Evolutionary conservation across 2,797 vertebrate genomes (phyloP).

Genomic region (Pyrocephalus nanus): DNA sequence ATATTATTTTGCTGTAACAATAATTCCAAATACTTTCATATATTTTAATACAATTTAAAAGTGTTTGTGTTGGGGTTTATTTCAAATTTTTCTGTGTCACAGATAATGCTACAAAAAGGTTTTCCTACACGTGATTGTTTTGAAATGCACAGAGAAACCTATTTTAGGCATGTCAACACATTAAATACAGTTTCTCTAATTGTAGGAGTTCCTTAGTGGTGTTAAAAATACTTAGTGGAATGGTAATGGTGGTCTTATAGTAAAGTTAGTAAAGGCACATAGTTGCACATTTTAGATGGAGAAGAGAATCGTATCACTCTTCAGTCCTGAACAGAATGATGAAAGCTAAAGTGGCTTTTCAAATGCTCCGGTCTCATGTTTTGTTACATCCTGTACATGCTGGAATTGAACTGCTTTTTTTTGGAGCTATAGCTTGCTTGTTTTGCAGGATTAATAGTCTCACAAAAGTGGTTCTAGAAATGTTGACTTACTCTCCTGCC

Average conservation of each 20-base stretch:
- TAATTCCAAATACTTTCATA: background rate
- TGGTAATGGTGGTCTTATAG: background rate
- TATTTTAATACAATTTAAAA: background rate
- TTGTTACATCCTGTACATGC: background rate
- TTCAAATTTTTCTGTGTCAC: background rate
- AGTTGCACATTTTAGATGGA: background rate
- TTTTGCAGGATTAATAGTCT: background rate
- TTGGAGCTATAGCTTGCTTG: background rate
- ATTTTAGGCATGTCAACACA: background rate
- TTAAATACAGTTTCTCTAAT: background rate
- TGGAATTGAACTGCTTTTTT: background rate
- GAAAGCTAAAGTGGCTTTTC: background rate
- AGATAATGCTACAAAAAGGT: background rate
- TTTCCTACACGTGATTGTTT: background rate
- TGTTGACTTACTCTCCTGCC: background rate
- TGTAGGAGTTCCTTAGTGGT: background rate
- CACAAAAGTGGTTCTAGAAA: background rate
- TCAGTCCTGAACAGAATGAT: background rate
- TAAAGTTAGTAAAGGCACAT: background rate
- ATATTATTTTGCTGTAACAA: background rate
- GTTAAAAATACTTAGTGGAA: background rate
- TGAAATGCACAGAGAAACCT: background rate
- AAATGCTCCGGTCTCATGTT: background rate
- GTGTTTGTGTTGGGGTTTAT: background rate
- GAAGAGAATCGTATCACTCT: background rate